Percentiles rank a stretch among this genome's conserved stretches.
phyloP scores from a whole-genome alignment of 2,888 invertebrate genomes.

The Protophormia terraenovae region DNA sequence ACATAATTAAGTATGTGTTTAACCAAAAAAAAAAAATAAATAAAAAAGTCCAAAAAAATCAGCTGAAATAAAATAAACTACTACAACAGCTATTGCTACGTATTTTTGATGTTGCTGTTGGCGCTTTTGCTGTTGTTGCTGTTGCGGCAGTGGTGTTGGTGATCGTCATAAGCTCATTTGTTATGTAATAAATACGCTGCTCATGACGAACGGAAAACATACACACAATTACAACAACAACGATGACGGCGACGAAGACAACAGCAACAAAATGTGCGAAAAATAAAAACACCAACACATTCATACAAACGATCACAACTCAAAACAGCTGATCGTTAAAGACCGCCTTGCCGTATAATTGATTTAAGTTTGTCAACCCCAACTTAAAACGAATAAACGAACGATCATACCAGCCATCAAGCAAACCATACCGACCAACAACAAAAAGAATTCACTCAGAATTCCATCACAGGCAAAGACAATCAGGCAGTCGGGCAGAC shows the following conservation, averaged over 20 bases:
- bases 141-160: neutral
- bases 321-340: conserved; percentile 63
- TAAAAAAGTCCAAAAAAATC: conserved; percentile 16
- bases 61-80: conserved; percentile 31
- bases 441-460: conserved; percentile 15
- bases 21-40: neutral
- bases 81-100: conserved; percentile 2
- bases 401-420: neutral
- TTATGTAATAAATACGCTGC: conserved; percentile 57
- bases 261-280: conserved; percentile 45
- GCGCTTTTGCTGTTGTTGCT: neutral
- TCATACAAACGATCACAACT: neutral
- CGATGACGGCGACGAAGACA: neutral
- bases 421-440: neutral
- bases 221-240: conserved; percentile 19
- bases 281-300: neutral
- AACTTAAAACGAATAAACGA: neutral
- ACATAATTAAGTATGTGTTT: conserved; percentile 37
- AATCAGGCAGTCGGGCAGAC: neutral
- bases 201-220: conserved; percentile 47
- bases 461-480: conserved; percentile 29
- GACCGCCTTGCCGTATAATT: conserved; percentile 37
- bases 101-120: neutral
- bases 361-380: conserved; percentile 68
- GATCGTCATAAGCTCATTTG: conserved; percentile 39